A percentile compares a stretch with the other conserved stretches of the same genome.
phyloP scores from a whole-genome alignment of 1,140 invertebrate genomes.

The Delia radicum region DNA sequence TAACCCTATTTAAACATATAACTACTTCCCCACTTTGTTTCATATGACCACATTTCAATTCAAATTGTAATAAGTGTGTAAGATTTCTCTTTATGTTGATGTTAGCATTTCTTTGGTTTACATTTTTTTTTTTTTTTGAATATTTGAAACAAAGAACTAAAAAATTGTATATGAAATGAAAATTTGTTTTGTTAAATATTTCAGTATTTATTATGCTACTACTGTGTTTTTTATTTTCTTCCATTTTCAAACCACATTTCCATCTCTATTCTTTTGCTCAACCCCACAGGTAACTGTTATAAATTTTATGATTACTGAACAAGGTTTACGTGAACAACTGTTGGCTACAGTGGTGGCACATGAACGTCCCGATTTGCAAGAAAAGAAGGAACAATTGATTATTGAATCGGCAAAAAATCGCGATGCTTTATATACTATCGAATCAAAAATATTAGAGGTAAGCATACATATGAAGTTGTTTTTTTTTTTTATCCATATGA shows the following conservation, averaged over 20 bases:
- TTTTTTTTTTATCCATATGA: no score
- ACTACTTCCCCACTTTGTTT: background rate
- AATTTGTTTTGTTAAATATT: background rate
- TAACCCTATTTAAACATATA: background rate
- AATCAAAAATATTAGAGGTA: slow-evolving; percentile 83
- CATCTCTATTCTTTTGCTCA: background rate
- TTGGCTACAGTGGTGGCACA: slow-evolving; percentile 89
- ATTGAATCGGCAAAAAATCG: slow-evolving; percentile 89
- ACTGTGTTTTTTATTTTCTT: background rate
- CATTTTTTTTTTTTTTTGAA: no score
- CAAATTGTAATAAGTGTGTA: slow-evolving; percentile 1
- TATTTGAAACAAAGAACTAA: background rate
- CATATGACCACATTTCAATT: background rate
- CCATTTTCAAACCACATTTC: no score
- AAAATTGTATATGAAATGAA: no score
- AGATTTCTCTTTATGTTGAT: no score
- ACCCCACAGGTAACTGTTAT: slow-evolving; percentile 68
- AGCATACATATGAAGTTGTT: no score
- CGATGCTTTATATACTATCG: slow-evolving; percentile 86
- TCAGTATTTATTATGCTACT: no score
- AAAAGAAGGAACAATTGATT: slow-evolving; percentile 90
- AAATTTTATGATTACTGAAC: slow-evolving; percentile 94
- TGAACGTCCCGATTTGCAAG: slow-evolving; percentile 86
- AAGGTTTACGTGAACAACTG: slow-evolving; percentile 90
- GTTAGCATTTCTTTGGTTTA: background rate